Conservation (phyloP, 2,888 invertebrate genomes). For the Allygus modestus region DNA sequence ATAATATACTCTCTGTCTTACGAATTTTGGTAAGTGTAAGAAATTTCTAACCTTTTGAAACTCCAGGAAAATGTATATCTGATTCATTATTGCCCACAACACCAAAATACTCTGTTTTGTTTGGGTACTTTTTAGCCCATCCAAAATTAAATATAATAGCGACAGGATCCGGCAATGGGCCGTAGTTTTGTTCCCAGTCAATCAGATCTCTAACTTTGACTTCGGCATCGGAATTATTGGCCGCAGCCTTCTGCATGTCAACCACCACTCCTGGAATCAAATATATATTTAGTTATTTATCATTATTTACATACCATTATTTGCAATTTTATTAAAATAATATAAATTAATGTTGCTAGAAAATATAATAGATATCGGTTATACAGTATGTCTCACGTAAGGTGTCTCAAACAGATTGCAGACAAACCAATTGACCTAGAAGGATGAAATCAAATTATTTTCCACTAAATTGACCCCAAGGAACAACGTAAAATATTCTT, state of each 20-base stretch:
- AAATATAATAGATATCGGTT: too few relatives aligned
- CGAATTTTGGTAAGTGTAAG: too few relatives aligned
- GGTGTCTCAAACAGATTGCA: too few relatives aligned
- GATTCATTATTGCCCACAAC: conserved; percentile 25
- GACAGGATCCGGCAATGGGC: conserved; percentile 66
- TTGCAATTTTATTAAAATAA: too few relatives aligned
- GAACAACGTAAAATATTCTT: too few relatives aligned
- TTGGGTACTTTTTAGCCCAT: conserved; percentile 68
- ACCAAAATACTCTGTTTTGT: conserved; percentile 65
- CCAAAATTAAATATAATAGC: conserved; percentile 70
- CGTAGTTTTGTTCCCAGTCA: conserved; percentile 69
- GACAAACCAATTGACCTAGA: too few relatives aligned
- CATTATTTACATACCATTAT: too few relatives aligned
- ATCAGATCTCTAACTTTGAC: conserved; percentile 66
- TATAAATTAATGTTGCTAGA: too few relatives aligned
- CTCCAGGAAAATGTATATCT: conserved; percentile 64
- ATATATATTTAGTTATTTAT: background rate
- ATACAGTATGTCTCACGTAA: too few relatives aligned
- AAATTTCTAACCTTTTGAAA: conserved; percentile 63
- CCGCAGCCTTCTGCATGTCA: conserved; percentile 65
- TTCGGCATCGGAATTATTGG: conserved; percentile 66
- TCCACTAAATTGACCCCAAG: too few relatives aligned
- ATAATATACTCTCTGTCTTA: too few relatives aligned
- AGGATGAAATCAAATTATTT: too few relatives aligned
- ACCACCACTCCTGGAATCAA: conserved; percentile 66